Conservation (phyloP, 2,797 vertebrate species). For the Pangasius krempfi region DNA sequence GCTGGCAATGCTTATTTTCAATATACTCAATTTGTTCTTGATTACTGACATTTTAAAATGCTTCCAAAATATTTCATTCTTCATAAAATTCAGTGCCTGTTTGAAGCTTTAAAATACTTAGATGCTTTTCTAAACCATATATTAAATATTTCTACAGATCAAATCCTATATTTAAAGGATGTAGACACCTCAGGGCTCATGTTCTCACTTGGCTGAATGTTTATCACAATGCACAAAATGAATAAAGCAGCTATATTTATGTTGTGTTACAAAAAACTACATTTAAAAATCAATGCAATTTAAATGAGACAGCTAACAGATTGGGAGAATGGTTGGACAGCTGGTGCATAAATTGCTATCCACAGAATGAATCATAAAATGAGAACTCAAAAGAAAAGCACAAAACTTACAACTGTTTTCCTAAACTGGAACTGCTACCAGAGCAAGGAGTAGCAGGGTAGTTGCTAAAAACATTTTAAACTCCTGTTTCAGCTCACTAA, state of each 20-base stretch:
- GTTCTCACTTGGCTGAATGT: not conserved
- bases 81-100: no score
- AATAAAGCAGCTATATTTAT: constrained; percentile 10
- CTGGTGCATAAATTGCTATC: constrained; percentile 12
- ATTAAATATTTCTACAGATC: not conserved
- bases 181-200: not conserved
- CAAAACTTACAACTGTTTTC: not conserved
- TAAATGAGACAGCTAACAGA: constrained; percentile 27
- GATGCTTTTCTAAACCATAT: not conserved
- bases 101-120: not conserved
- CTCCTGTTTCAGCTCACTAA: not conserved
- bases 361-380: not conserved
- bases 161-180: not conserved
- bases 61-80: not conserved
- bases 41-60: not conserved
- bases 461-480: not conserved
- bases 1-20: not conserved
- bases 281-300: constrained; percentile 12
- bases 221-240: not conserved
- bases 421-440: not conserved
- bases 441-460: not conserved
- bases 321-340: constrained; percentile 3
- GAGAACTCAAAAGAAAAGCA: not conserved
- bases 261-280: not conserved
- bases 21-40: not conserved